Base-by-base conservation (phyloP, 2,113 vertebrate genomes). In the Xenus cinereus region DNA sequence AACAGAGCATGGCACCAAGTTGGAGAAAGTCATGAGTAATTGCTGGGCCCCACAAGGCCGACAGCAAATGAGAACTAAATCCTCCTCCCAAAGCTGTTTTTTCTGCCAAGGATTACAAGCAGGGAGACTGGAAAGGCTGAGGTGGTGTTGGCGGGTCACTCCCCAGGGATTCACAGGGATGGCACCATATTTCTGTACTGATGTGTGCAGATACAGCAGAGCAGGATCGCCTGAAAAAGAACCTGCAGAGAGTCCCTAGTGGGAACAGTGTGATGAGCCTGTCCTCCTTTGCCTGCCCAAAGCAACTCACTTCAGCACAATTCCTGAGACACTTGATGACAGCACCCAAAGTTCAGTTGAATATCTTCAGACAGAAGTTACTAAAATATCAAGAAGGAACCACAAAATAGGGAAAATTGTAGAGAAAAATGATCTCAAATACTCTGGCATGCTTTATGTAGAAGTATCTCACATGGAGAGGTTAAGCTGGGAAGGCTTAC, bases 151-250 rank as follows among this genome's bases (percentile, higher is more conserved):
- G 39, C 0, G 1, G 43, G 24, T 54, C 8, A 12, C 10, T 59
- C 53, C 18, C 12, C 33, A 53, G n/a, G 23, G 32, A 18, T 33
- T 75, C 27, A 43, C 35, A 51, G 32, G 32, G 7, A 50, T 62
- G 30, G 22, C 48, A 56, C 13, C n/a, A 26, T 62, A 50, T 71
- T 69, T 68, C 63, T 54, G 2, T 56, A 37, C n/a, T 2, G 2
- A 28, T 1, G 2, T 43, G 33, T 43, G 35, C n/a, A 41, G n/a
- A n/a, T 68, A 32, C 15, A 37, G n/a, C 0, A 0, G 22, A 72
- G 7, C 9, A 89, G 5, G 12, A 19, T 60, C 11, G 35, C 33
- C 46, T 79, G 74, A 78, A 62, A 63, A 54, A 37, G 3, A 60
- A 4, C 14, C 30, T 60, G 39, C 26, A 78, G 35, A 59, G 20